Conservation (phyloP, 1,140 invertebrate genomes). For the Campoletis sonorensis region DNA sequence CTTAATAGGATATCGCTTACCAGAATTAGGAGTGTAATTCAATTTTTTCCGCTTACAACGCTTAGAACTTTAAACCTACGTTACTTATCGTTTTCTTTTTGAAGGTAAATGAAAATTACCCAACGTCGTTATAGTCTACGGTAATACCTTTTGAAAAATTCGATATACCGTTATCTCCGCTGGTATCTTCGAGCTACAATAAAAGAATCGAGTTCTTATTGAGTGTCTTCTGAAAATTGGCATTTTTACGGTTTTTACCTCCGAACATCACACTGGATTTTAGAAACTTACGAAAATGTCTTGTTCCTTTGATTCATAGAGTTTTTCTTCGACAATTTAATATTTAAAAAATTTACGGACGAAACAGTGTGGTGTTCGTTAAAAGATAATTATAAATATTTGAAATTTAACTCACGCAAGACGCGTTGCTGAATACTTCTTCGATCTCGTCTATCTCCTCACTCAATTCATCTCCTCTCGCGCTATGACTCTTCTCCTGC, state of each 20-base stretch:
- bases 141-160: conserved; percentile 67
- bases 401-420: conserved; percentile 69
- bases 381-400: conserved; percentile 43
- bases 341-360: no score
- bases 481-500: conserved; percentile 64
- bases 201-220: conserved; percentile 23
- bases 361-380: conserved; percentile 14
- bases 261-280: no score
- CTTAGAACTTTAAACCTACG: conserved; percentile 35
- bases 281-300: neutral
- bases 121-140: conserved; percentile 66
- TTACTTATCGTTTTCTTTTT: conserved; percentile 33
- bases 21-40: conserved; percentile 48
- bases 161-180: conserved; percentile 70
- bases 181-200: conserved; percentile 70
- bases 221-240: neutral
- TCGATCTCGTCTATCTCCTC: conserved; percentile 72
- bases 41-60: conserved; percentile 3
- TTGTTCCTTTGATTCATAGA: no score
- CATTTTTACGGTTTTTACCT: no score
- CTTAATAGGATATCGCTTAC: conserved; percentile 57
- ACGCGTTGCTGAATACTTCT: conserved; percentile 71
- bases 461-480: conserved; percentile 69
- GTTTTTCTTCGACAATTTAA: neutral
- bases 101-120: conserved; percentile 60